These are phyloP conservation scores for Volucella bombylans DNA, from an alignment of 2,888 invertebrate genomes.

Conservation along the genomic window DNA sequence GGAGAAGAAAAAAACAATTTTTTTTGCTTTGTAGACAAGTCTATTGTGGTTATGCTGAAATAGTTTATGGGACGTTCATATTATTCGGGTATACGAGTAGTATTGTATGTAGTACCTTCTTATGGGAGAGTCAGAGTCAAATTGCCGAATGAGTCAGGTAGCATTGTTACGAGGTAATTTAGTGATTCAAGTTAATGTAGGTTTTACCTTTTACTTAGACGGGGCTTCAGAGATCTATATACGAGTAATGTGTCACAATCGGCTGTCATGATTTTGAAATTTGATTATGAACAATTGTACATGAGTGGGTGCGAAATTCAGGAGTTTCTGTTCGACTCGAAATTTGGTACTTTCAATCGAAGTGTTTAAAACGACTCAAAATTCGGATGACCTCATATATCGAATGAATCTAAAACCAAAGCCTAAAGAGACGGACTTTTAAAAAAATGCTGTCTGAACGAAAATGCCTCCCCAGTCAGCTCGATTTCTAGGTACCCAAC, in stretches of 20 bases:
- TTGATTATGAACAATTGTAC: not conserved
- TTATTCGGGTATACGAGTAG: not conserved
- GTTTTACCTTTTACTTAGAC: constrained; percentile 23
- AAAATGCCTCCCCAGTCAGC: too few relatives aligned
- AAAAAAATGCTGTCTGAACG: too few relatives aligned
- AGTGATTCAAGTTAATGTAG: constrained; percentile 32
- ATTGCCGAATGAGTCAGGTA: constrained; percentile 62
- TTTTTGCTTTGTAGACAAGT: constrained; percentile 29
- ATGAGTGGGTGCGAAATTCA: constrained; percentile 18
- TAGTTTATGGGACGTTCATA: constrained; percentile 53
- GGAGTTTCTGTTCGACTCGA: not conserved
- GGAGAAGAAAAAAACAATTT: constrained; percentile 27
- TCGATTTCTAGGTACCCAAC: too few relatives aligned
- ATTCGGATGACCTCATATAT: not conserved
- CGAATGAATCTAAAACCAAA: not conserved
- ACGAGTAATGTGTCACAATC: constrained; percentile 37
- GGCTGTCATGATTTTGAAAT: constrained; percentile 20
- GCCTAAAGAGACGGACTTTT: too few relatives aligned
- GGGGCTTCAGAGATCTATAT: not conserved
- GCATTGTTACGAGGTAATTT: constrained; percentile 50
- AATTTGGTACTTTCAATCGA: too few relatives aligned
- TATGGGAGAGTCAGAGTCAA: constrained; percentile 28
- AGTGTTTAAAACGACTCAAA: too few relatives aligned
- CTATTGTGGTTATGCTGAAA: constrained; percentile 51
- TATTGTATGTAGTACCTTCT: constrained; percentile 26